Percentiles rank a stretch among this genome's conserved stretches.
phyloP scores from a whole-genome alignment of 1,140 invertebrate species.

The Rhagoletis zephyria region DNA sequence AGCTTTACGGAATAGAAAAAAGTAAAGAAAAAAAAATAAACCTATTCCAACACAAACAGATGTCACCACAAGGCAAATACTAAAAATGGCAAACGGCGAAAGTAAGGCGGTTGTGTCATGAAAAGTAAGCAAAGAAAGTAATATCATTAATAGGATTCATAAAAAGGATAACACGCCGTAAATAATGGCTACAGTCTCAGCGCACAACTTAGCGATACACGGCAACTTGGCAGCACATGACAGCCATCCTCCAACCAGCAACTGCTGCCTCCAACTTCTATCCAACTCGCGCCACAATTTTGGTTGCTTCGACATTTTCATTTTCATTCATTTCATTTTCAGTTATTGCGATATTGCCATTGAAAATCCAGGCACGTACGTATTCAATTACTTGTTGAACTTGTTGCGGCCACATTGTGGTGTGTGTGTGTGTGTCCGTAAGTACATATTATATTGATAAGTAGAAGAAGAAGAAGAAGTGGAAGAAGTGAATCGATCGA shows the following conservation, averaged over 20 bases:
- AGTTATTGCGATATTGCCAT: conserved; percentile 42
- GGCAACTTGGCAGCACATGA: neutral
- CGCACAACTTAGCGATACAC: neutral
- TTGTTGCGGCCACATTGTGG: conserved; percentile 55
- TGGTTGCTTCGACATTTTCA: conserved; percentile 48
- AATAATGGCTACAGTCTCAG: conserved; percentile 40
- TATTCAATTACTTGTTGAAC: conserved; percentile 72
- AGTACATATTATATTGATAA: neutral
- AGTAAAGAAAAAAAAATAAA: conserved; percentile 27
- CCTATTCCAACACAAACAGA: neutral
- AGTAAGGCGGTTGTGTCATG: neutral
- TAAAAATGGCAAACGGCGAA: neutral
- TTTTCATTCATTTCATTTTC: conserved; percentile 50
- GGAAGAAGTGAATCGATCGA: neutral
- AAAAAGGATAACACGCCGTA: conserved; percentile 54
- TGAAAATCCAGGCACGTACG: conserved; percentile 55
- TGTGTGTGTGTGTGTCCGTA: too few species aligned
- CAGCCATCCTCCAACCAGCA: neutral
- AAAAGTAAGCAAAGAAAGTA: conserved; percentile 36
- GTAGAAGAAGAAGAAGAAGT: neutral
- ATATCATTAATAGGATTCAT: conserved; percentile 54
- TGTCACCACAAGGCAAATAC: conserved; percentile 11
- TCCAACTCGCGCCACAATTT: neutral
- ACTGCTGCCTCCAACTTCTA: neutral
- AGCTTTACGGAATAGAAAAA: neutral